Conservation (phyloP, 2,888 invertebrate genomes). For the Pocota personata region DNA sequence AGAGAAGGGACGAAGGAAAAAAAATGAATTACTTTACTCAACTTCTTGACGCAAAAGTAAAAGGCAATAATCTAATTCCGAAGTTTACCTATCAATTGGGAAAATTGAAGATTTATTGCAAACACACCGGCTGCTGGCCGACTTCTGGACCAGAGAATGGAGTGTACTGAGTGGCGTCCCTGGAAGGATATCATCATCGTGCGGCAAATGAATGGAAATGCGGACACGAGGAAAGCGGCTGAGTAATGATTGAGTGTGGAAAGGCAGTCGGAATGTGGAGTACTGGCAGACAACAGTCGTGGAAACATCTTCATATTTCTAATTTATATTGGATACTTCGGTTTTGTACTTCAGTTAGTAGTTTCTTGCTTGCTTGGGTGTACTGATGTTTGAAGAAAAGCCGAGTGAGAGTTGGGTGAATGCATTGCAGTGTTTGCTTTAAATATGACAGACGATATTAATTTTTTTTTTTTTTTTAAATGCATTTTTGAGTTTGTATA, state of each 20-base stretch:
- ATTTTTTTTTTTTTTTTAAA: background rate
- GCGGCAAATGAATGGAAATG: conserved; percentile 34
- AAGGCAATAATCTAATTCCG: conserved; percentile 72
- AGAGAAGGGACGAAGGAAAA: background rate
- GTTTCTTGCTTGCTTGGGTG: background rate
- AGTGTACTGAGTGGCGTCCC: conserved; percentile 25
- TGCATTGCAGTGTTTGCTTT: background rate
- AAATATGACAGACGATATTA: background rate
- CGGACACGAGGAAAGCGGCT: background rate
- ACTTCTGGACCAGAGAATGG: background rate
- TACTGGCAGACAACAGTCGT: conserved; percentile 9
- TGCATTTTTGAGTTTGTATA: background rate
- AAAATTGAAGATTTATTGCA: conserved; percentile 72
- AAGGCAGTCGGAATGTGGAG: conserved; percentile 15
- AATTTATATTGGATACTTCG: conserved; percentile 63
- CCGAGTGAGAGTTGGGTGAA: background rate
- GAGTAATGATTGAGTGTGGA: conserved; percentile 46
- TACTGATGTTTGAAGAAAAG: background rate
- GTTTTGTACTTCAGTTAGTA: conserved; percentile 39
- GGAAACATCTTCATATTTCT: conserved; percentile 69
- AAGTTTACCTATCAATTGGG: conserved; percentile 73
- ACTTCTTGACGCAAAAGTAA: conserved; percentile 71
- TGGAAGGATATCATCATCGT: conserved; percentile 60
- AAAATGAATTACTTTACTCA: conserved; percentile 58
- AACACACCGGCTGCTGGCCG: conserved; percentile 41